Conservation (phyloP, 2,797 vertebrate species). For the Malacoctenus gilli region DNA sequence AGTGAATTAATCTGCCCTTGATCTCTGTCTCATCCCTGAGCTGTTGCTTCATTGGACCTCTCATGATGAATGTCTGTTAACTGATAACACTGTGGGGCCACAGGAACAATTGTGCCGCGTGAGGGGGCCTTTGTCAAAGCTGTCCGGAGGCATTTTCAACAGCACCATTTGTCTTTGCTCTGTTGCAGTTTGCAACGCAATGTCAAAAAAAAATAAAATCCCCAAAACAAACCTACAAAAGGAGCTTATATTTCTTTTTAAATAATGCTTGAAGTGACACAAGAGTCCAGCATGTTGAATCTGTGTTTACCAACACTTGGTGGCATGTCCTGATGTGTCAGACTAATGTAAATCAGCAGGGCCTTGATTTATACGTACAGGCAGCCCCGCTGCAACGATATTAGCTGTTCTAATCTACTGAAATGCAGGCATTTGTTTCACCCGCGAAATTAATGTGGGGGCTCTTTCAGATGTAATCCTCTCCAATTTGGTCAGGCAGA, state of each 20-base stretch:
- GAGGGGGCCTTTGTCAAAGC: slow-evolving; percentile 65
- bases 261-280: not conserved
- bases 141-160: slow-evolving; percentile 60
- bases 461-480: slow-evolving; percentile 81
- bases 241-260: slow-evolving; percentile 1
- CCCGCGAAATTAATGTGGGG: slow-evolving; percentile 65
- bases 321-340: slow-evolving; percentile 18
- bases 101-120: slow-evolving; percentile 73
- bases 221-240: slow-evolving; percentile 21
- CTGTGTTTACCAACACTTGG: slow-evolving; percentile 46
- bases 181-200: slow-evolving; percentile 30
- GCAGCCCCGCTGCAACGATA: slow-evolving; percentile 30
- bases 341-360: slow-evolving; percentile 4
- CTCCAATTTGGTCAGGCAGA: slow-evolving; percentile 80
- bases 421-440: slow-evolving; percentile 67
- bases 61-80: slow-evolving; percentile 76
- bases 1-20: slow-evolving; percentile 89
- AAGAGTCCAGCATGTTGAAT: not conserved
- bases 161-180: slow-evolving; percentile 46
- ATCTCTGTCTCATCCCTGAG: slow-evolving; percentile 87
- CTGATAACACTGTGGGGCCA: slow-evolving; percentile 70
- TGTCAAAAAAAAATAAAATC: not conserved
- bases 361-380: slow-evolving; percentile 1
- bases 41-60: slow-evolving; percentile 79
- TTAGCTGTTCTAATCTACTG: slow-evolving; percentile 60